Base-by-base conservation (phyloP, 2,797 vertebrate genomes). In the Spinus pinus region DNA sequence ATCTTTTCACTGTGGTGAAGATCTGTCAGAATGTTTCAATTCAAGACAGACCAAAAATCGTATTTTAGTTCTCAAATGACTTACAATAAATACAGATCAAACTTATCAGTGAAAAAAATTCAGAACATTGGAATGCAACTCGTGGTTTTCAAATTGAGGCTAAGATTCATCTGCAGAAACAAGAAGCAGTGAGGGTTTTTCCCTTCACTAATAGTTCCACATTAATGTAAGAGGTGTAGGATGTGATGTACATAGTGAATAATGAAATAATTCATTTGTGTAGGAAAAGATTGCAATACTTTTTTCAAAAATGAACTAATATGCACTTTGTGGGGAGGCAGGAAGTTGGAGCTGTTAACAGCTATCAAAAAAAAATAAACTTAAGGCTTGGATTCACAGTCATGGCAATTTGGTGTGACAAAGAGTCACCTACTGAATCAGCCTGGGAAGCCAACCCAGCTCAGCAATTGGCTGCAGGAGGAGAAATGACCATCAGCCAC, bases 1-100 rank as follows among this genome's bases (percentile, higher is more conserved):
- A 91, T 53, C 50, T 90, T 95, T 90, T 95, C 91, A 90, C 71
- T 67, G 37, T 54, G 49, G 69, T 92, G 39, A 16, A 80, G 46
- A 57, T 33, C 14, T 49, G 4, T 47, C 44, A 64, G 69, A 54
- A 30, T 35, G 23, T 56, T 80, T 91, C 77, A 60, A 15, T 9
- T 37, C 23, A 22, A 44, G 30, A 93, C 62, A 94, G 64, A 95
- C n/a, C 31, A 85, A 92, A 78, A 58, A 60, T 67, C 4, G 8
- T 24, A 56, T 84, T 75, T 92, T 83, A 73, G 8, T 62, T 94
- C n/a, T 75, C 47, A 86, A 41, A 27, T 53, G 44, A 75, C 33
- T 62, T 74, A 39, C 27, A 2, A 7, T 25, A 92, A 93, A 35
- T 81, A 37, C 81, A 39, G 71, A 81, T 91, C 87, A 90, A 95